Conservation (phyloP, 2,888 invertebrate genomes). For the Cabera pusaria region DNA sequence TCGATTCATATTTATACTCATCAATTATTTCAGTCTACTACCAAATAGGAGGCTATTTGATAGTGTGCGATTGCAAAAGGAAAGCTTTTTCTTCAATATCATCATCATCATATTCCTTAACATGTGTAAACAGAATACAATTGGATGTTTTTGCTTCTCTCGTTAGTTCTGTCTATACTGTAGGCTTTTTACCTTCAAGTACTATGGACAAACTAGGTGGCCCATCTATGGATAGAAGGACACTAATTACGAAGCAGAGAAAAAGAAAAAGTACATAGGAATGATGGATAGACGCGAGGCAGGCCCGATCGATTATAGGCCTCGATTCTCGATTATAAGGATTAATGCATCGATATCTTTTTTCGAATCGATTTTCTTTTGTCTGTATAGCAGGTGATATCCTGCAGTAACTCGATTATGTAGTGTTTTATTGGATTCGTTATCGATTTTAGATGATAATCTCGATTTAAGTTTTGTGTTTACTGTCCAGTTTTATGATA, state of each 20-base stretch:
- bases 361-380: conserved; percentile 39
- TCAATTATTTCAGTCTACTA: too few species aligned
- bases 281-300: conserved; percentile 54
- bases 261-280: conserved; percentile 34
- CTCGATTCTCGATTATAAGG: conserved; percentile 51
- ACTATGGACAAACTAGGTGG: conserved; percentile 38
- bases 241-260: conserved; percentile 45
- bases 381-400: conserved; percentile 54
- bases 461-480: conserved; percentile 10
- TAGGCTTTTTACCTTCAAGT: conserved; percentile 14
- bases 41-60: too few species aligned
- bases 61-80: too few species aligned
- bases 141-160: too few species aligned
- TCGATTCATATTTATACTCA: too few species aligned
- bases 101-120: too few species aligned
- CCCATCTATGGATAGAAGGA: conserved; percentile 33
- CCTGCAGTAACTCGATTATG: conserved; percentile 30
- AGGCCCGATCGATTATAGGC: conserved; percentile 38
- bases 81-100: too few species aligned
- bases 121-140: too few species aligned
- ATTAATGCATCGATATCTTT: conserved; percentile 64
- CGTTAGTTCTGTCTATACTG: too few species aligned
- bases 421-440: conserved; percentile 23
- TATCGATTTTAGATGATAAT: conserved; percentile 17
- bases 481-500: conserved; percentile 10